These are phyloP conservation scores for Calyptomena viridis DNA, from an alignment of 2,113 vertebrate species.

Conservation along the genomic window DNA sequence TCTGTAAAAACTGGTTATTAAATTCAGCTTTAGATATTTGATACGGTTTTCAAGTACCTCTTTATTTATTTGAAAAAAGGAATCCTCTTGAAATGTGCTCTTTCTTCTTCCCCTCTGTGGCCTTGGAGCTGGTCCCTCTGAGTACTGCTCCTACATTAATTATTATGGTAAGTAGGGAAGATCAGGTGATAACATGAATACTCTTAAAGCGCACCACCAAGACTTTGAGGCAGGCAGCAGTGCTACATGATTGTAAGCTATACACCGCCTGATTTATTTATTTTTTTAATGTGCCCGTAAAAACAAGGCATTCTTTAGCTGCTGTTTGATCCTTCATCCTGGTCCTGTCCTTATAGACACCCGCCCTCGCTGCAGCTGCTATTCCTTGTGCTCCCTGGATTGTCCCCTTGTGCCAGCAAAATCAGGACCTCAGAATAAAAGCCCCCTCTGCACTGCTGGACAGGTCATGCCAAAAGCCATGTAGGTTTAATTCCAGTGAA, in stretches of 20 bases:
- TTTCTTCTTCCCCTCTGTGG: conserved; percentile 46
- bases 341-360: background rate
- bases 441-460: background rate
- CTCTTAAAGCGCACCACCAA: conserved; percentile 8
- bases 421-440: background rate
- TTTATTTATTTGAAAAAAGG: conserved; percentile 65
- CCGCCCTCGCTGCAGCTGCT: background rate
- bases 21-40: conserved; percentile 66
- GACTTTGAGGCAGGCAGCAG: conserved; percentile 9
- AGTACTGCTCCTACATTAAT: conserved; percentile 55
- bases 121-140: conserved; percentile 46
- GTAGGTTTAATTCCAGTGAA: background rate
- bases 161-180: conserved; percentile 57
- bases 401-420: background rate
- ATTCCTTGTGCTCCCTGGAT: background rate
- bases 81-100: conserved; percentile 59
- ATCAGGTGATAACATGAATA: conserved; percentile 59
- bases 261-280: background rate
- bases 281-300: background rate
- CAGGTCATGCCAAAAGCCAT: background rate
- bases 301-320: conserved; percentile 14
- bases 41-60: conserved; percentile 67
- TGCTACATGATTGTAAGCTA: background rate
- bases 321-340: background rate
- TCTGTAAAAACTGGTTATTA: conserved; percentile 65